Evolutionary conservation across 1,140 invertebrate species (phyloP), one percentile per base, ranked within the genome.

Genomic region (Drosophila parvula): DNA sequence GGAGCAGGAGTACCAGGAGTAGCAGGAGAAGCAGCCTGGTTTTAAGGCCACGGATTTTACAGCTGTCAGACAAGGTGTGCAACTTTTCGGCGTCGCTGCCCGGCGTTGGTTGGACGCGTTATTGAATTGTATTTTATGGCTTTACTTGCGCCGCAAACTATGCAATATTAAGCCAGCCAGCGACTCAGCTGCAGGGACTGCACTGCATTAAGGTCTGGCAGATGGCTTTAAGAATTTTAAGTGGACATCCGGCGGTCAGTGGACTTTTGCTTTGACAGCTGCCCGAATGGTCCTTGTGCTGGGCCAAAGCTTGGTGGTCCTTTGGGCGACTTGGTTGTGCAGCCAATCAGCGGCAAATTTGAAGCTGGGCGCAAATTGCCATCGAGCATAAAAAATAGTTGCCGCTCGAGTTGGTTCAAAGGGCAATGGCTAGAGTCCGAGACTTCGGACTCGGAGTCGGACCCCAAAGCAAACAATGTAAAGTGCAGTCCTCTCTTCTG

Each of bases 71-170:
- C 83, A 82, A 74, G 40, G 62, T 43, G 56, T 27, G 67, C 45
- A 74, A 76, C 59, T 76, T 86, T 79, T 71, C 28, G 47, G 47
- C 27, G 8, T 14, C 12, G 45, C 12, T 48, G 45, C 45, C 45
- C 41, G 48, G 58, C 30, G 43, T 47, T 27, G 50, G 8, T 45
- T 40, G 32, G 40, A 48, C 70, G 83, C 84, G 77, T 89, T 89
- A 90, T 89, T 89, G 85, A 89, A 89, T 89, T 89, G 85, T 73
- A 90, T 84, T 89, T 89, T 89, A 89, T 81, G 84, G 74, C 74
- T 81, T 84, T 75, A 73, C 85, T 81, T 81, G 73, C 57, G 80
- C 67, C 74, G 55, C 71, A 73, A 80, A 88, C 64, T 84, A 81
- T 78, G 73, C 79, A 83, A 71, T 83, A 89, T 78, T 60, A 69